Percentiles rank a stretch among this genome's conserved stretches.
Evolutionary conservation across 2,113 vertebrate genomes (phyloP).

Genomic region (Promerops cafer): DNA sequence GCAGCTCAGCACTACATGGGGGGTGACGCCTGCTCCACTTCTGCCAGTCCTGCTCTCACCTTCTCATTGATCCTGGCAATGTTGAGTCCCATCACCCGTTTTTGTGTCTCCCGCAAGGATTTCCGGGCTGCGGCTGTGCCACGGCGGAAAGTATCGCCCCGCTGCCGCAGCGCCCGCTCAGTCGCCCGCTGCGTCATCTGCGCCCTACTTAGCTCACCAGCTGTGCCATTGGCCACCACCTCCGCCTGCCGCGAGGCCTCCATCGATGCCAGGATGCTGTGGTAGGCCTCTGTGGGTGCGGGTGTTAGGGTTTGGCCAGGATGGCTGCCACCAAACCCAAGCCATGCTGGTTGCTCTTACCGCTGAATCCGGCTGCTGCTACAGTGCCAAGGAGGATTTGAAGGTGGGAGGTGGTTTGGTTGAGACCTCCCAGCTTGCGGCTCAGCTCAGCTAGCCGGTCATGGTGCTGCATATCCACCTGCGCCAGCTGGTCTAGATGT

Average conservation of each 20-base stretch:
- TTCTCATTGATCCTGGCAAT: slow-evolving; percentile 31
- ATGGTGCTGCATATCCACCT: slow-evolving; percentile 17
- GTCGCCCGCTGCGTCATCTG: not conserved
- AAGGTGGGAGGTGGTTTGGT: slow-evolving; percentile 61
- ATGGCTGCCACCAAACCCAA: not conserved
- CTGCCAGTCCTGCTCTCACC: not conserved
- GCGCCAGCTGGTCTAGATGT: slow-evolving; percentile 7
- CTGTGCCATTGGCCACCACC: slow-evolving; percentile 4
- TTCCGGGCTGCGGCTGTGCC: slow-evolving; percentile 57
- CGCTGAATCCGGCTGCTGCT: slow-evolving; percentile 59
- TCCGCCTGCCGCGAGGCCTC: slow-evolving; percentile 65
- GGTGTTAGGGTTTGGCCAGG: not conserved
- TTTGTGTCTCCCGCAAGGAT: slow-evolving; percentile 69
- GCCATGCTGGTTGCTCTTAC: slow-evolving; percentile 27
- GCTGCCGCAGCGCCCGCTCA: slow-evolving; percentile 49
- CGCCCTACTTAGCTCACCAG: slow-evolving; percentile 55
- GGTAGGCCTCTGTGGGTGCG: slow-evolving; percentile 71
- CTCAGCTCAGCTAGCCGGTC: not conserved
- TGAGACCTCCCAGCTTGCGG: slow-evolving; percentile 64
- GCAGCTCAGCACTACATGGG: not conserved
- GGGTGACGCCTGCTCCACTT: rapidly evolving
- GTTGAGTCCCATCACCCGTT: slow-evolving; percentile 55
- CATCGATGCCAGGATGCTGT: slow-evolving; percentile 65
- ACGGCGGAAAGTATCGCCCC: slow-evolving; percentile 37
- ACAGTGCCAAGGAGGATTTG: slow-evolving; percentile 58